These are phyloP conservation scores for Calliopum simillimum DNA, from an alignment of 2,888 invertebrate genomes.

Conservation along the genomic window DNA sequence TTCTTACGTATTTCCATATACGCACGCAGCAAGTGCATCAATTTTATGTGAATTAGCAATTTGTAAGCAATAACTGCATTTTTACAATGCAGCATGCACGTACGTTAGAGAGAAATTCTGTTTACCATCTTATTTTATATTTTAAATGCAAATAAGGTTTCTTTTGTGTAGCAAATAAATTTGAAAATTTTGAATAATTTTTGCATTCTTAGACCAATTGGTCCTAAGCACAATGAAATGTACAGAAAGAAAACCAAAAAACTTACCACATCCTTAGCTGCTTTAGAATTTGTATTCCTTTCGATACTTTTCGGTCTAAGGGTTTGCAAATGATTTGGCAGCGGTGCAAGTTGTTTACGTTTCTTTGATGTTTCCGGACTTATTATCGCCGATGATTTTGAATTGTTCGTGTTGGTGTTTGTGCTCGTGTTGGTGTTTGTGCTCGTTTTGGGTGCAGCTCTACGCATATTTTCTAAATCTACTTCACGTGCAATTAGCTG, in stretches of 20 bases:
- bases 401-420: constrained; percentile 7
- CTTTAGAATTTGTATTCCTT: constrained; percentile 58
- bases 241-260: too few relatives aligned
- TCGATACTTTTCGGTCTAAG: constrained; percentile 73
- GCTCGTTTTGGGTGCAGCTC: constrained; percentile 65
- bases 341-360: constrained; percentile 18
- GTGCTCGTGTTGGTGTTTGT: constrained; percentile 44
- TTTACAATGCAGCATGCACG: too few relatives aligned
- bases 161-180: too few relatives aligned
- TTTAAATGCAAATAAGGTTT: too few relatives aligned
- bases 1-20: too few relatives aligned
- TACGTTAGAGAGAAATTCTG: too few relatives aligned
- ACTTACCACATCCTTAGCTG: constrained; percentile 55
- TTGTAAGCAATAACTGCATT: too few relatives aligned
- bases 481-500: constrained; percentile 87
- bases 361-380: constrained; percentile 38
- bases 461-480: constrained; percentile 80
- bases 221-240: neutral
- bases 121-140: too few relatives aligned
- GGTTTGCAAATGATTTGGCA: constrained; percentile 80
- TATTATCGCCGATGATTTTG: neutral
- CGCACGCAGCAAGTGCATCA: too few relatives aligned
- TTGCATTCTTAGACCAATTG: too few relatives aligned
- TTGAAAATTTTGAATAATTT: too few relatives aligned
- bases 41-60: too few relatives aligned